Evolutionary conservation across 2,888 invertebrate species (phyloP), one percentile per base, ranked within the genome.

Genomic region (Dyspetes luteomarginatus): DNA sequence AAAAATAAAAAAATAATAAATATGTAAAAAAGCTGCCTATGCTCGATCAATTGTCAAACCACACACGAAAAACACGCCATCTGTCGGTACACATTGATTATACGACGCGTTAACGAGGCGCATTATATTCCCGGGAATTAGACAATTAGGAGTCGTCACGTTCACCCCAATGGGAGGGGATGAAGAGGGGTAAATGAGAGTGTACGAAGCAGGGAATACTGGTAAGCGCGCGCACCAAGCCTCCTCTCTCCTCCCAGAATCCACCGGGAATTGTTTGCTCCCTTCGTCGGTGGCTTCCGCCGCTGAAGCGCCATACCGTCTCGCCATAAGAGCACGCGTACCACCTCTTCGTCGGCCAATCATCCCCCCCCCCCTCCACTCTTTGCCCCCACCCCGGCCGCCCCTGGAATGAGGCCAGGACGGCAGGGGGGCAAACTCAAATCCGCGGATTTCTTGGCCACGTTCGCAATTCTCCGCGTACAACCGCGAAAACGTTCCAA

Each of bases 91-190:
- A 45, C 68, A 74, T 82, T 72, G 62, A 69, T 65, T 67, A 56
- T 48, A 72, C 71, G 48, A 71, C 62, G 80, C 74, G 76, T 82
- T 77, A 69, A 74, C 58, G 89, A 87, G 75, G 56, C 30, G 89
- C 88, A 88, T 86, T 88, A 88, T 88, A 88, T 85, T 88, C 89
- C 88, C 89, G 91, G 90, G 91, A 92, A 92, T 91, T 92, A 92
- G 91, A 91, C 91, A 91, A 92, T 92, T 92, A 92, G 91, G 91
- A 91, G 90, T 91, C 91, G 91, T 91, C 91, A 91, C 91, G 91
- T 91, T 90, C 87, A 85, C 84, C 56, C 48, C 56, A 58, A 77
- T 36, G 62, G 52, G 72, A 65, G 41, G 30, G 45, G 52, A n/a
- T 30, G 45, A 69, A 50, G 60, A 50, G 52, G 69, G 71, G 71